These are phyloP conservation scores for Arctocebus calabarensis DNA, from an alignment of 2,797 vertebrate species.

Conservation along the genomic window DNA sequence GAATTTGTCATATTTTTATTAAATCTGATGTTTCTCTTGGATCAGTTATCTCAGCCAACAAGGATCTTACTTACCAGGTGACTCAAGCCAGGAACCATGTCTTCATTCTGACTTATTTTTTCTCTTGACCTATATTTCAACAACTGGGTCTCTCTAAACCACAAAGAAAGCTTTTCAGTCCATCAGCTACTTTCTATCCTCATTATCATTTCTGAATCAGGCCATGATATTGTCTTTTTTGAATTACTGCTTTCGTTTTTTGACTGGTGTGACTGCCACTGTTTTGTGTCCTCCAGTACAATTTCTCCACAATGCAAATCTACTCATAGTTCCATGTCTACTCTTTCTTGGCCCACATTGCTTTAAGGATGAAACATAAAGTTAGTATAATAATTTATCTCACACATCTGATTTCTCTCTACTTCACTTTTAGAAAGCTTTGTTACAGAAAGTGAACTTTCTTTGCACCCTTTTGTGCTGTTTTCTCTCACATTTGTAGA, in stretches of 20 bases:
- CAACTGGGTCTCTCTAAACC: not conserved
- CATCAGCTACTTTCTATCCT: not conserved
- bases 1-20: not conserved
- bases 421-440: not conserved
- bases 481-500: not conserved
- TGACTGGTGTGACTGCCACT: not conserved
- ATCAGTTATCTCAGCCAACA: not conserved
- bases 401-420: not conserved
- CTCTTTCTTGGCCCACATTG: not conserved
- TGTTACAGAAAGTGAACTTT: not conserved
- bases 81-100: not conserved
- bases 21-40: not conserved
- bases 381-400: not conserved
- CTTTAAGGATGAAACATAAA: not conserved
- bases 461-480: not conserved
- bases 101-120: not conserved
- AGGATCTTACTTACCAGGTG: not conserved
- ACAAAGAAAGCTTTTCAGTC: not conserved
- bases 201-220: not conserved
- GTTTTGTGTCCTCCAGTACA: not conserved
- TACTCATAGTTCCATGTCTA: not conserved
- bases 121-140: not conserved
- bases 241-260: not conserved
- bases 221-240: not conserved
- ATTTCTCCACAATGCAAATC: not conserved